phyloP scores from a whole-genome alignment of 2,113 vertebrate species.

The Epinephelus moara region DNA sequence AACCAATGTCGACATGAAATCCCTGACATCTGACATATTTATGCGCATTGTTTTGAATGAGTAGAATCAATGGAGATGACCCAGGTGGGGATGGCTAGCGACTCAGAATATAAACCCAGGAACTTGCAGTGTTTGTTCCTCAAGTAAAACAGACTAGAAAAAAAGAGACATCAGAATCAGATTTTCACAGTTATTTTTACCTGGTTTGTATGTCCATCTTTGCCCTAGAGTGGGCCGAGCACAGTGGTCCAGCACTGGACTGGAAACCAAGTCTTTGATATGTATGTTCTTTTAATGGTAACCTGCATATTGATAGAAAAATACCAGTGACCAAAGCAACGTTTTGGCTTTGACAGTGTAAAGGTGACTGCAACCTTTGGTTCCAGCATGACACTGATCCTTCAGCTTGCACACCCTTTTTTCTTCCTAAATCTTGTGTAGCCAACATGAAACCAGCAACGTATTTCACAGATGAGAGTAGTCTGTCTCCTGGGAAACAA shows the following conservation, averaged over 20 bases:
- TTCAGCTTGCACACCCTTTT: neutral
- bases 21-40: conserved; percentile 58
- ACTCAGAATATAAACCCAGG: conserved; percentile 32
- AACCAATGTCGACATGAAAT: conserved; percentile 50
- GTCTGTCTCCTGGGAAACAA: conserved; percentile 3
- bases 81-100: conserved; percentile 31
- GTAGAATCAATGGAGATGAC: conserved; percentile 46
- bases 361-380: conserved; percentile 66
- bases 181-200: conserved; percentile 70
- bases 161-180: conserved; percentile 66
- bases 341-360: conserved; percentile 54
- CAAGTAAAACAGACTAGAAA: conserved; percentile 60
- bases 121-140: conserved; percentile 45
- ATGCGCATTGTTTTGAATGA: conserved; percentile 44
- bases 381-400: conserved; percentile 41
- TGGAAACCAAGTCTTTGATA: conserved; percentile 64
- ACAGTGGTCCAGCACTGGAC: conserved; percentile 26
- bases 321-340: conserved; percentile 47
- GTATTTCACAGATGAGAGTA: conserved; percentile 14
- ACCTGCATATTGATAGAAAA: conserved; percentile 70
- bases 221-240: conserved; percentile 9
- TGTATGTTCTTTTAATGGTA: conserved; percentile 53
- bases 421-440: neutral
- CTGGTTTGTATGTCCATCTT: conserved; percentile 52
- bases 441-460: conserved; percentile 13